Evolutionary conservation across 2,888 invertebrate genomes (phyloP).

Genomic region (Ormyrus labotus): DNA sequence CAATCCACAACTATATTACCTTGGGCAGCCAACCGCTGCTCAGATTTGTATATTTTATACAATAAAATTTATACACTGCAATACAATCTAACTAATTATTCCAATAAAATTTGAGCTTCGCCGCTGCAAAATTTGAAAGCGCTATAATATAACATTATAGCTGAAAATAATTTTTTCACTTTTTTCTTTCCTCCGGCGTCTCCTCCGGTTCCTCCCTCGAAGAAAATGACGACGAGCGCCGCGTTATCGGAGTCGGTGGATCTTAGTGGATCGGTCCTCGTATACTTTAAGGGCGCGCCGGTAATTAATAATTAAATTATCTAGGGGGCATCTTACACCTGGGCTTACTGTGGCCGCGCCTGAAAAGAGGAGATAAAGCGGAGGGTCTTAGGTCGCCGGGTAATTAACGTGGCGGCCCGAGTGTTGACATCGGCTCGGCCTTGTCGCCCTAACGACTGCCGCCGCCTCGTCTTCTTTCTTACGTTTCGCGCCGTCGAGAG

Average conservation of each 20-base stretch:
- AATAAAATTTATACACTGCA: too few relatives aligned
- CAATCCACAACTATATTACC: too few relatives aligned
- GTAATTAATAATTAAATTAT: conserved; percentile 56
- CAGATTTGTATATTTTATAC: too few relatives aligned
- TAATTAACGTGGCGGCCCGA: conserved; percentile 46
- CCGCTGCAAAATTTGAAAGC: too few relatives aligned
- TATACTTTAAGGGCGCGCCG: neutral
- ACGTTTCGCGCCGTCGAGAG: neutral
- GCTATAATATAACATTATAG: too few relatives aligned
- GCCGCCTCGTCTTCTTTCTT: neutral
- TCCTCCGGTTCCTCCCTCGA: too few relatives aligned
- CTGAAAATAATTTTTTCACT: too few relatives aligned
- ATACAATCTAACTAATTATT: too few relatives aligned
- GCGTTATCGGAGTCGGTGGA: neutral
- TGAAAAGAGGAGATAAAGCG: conserved; percentile 43
- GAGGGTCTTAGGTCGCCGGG: conserved; percentile 1
- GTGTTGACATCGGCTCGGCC: conserved; percentile 39
- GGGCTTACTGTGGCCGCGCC: conserved; percentile 4
- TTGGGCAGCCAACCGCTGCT: too few relatives aligned
- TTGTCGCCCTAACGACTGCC: conserved; percentile 22
- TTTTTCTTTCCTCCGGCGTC: too few relatives aligned
- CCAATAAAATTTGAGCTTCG: too few relatives aligned
- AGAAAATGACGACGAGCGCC: too few relatives aligned
- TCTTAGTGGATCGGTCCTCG: conserved; percentile 41
- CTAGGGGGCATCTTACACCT: conserved; percentile 39